A percentile compares a stretch with the other conserved stretches of the same genome.
These are phyloP conservation scores for Ancistrus triradiatus DNA, from an alignment of 2,113 vertebrate species.

Conservation along the genomic window DNA sequence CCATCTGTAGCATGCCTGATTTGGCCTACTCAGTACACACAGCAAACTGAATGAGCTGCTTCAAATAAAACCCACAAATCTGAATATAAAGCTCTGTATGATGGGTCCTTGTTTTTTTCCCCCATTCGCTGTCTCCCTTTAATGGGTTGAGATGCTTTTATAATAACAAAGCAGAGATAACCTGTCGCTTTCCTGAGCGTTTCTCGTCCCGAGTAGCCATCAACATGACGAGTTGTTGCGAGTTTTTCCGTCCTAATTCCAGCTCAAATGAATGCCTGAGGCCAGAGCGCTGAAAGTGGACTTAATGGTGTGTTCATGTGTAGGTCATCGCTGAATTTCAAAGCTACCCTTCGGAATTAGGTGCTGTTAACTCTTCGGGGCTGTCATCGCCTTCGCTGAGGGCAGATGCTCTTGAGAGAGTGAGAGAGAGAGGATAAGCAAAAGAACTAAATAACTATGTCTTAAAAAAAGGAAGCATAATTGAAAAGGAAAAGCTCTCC, in stretches of 20 bases:
- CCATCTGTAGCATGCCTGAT: no score
- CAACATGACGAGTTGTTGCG: conserved; percentile 9
- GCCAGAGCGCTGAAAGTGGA: conserved; percentile 11
- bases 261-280: conserved; percentile 1
- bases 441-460: conserved; percentile 3
- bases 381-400: neutral
- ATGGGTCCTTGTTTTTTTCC: no score
- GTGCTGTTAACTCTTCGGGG: conserved; percentile 13
- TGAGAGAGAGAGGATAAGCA: conserved; percentile 10
- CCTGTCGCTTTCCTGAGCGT: neutral
- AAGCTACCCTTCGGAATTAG: conserved; percentile 5
- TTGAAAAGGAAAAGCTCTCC: conserved; percentile 3
- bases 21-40: no score
- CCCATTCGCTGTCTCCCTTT: no score
- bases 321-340: conserved; percentile 23
- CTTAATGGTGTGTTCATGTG: conserved; percentile 32
- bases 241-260: neutral
- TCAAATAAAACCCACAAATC: no score
- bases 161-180: neutral
- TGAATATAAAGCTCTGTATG: no score
- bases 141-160: neutral
- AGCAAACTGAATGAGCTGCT: no score
- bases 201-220: neutral
- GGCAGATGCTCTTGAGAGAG: neutral
- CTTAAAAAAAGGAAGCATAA: conserved; percentile 12